Conservation (phyloP, 2,888 invertebrate species). For the Monoplex corrugatus region DNA sequence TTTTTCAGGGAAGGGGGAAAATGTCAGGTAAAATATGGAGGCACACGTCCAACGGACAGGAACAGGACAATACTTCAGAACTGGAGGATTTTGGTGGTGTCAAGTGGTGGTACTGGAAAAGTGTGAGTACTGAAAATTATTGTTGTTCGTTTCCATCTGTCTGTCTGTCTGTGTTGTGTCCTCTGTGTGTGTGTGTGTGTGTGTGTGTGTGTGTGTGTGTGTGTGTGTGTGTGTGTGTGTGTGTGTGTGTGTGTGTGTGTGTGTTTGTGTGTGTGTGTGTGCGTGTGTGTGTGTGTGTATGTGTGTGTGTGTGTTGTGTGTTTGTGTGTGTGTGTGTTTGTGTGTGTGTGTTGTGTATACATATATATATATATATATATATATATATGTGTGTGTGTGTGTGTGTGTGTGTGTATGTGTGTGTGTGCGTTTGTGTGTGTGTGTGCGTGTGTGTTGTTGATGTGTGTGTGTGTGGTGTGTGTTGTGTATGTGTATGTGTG, state of each 20-base stretch:
- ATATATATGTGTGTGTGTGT: no score
- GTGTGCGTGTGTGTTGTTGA: no score
- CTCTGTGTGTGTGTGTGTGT: neutral
- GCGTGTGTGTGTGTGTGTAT: no score
- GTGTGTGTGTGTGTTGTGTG: no score
- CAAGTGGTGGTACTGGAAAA: slow-evolving; percentile 46
- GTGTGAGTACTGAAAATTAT: slow-evolving; percentile 38
- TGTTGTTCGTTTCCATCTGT: neutral
- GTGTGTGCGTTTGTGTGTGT: no score
- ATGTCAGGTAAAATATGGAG: slow-evolving; percentile 31
- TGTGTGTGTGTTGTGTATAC: no score
- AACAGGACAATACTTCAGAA: slow-evolving; percentile 11
- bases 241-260: neutral
- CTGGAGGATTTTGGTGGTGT: slow-evolving; percentile 27
- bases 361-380: no score
- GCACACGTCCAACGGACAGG: slow-evolving; percentile 17
- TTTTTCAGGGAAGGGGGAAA: neutral
- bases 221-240: neutral
- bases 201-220: slow-evolving; percentile 1
- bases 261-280: neutral
- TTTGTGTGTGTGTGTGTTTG: no score
- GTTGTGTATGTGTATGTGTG: neutral
- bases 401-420: no score
- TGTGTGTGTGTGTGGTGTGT: neutral
- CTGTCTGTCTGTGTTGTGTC: neutral